Evolutionary conservation across 2,113 vertebrate species (phyloP), one percentile per base, ranked within the genome.

Genomic region (Jacana jacana): DNA sequence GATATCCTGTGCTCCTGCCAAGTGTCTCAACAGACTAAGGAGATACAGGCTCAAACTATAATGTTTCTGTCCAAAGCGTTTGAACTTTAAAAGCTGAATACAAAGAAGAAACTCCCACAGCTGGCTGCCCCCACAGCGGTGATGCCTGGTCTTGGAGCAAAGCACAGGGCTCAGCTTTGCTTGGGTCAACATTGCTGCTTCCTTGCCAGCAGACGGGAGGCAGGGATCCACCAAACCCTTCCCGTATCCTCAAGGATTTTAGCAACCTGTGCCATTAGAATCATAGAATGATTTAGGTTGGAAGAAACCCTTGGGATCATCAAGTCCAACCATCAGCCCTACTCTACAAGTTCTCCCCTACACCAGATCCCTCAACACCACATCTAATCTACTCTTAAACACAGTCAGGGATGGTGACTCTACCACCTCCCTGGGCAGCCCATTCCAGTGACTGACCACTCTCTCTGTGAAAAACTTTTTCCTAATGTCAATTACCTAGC

Each of bases 41-140:
- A 96, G 89, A 75, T 60, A 81, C 49, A 91, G 81, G 72, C 55
- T 92, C 24, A 4, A 4, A 12, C 35, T 77, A 33, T 55, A 94
- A 31, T 1, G 4, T 58, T 97, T 86, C 91, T 82, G 71, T 81
- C 94, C 77, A 95, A 86, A 93, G 52, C 28, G 39, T 22, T 61
- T 88, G n/a, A 64, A 88, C 93, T 91, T 83, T 84, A 95, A 86
- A 79, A 91, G 42, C 51, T 3, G 6, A 27, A 55, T 48, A 86
- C 51, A 49, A 88, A 91, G 65, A 72, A 64, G n/a, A 91, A 82
- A 31, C 16, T 7, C 39, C 48, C 37, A 44, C 52, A 63, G 75
- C 52, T 18, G 12, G 49, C 42, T 75, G 79, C 39, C 51, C 51
- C 51, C 51, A 5, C 27, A 61, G 73, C 20, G 1, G 20, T 24